These are phyloP conservation scores for Typhlichthys eigenmanni DNA, from an alignment of 2,797 vertebrate species.

Conservation along the genomic window DNA sequence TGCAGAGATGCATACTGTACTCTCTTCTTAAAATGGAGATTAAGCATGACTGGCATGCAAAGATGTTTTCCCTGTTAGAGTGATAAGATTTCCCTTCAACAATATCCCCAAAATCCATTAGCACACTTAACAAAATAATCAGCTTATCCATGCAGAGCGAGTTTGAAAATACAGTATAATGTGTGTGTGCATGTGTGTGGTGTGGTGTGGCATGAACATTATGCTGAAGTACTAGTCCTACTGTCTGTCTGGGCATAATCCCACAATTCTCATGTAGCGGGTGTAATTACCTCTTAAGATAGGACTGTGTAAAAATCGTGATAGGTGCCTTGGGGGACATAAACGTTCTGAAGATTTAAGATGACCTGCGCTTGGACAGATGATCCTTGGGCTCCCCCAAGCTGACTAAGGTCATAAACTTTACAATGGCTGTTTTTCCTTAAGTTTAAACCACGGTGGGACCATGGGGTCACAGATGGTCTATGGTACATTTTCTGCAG, in stretches of 20 bases:
- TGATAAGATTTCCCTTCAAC: slow-evolving; percentile 29
- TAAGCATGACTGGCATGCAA: slow-evolving; percentile 2
- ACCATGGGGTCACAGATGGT: slow-evolving; percentile 36
- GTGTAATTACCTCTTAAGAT: slow-evolving; percentile 56
- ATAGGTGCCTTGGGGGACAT: slow-evolving; percentile 50
- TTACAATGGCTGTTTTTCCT: slow-evolving; percentile 18
- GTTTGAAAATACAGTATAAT: slow-evolving; percentile 10
- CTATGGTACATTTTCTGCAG: slow-evolving; percentile 25
- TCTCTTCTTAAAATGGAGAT: not conserved
- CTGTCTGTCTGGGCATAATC: slow-evolving; percentile 25
- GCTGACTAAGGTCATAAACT: no score
- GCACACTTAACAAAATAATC: slow-evolving; percentile 33
- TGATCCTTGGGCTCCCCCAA: slow-evolving; percentile 36
- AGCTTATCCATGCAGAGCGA: slow-evolving; percentile 18
- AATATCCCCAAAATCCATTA: slow-evolving; percentile 31
- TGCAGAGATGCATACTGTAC: not conserved
- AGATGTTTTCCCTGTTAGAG: slow-evolving; percentile 22
- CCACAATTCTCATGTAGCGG: slow-evolving; percentile 34
- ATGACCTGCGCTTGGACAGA: slow-evolving; percentile 43
- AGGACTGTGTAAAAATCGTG: slow-evolving; percentile 49
- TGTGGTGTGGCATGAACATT: not conserved
- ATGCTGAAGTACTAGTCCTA: not conserved
- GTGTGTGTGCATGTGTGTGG: not conserved
- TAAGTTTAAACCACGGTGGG: slow-evolving; percentile 47
- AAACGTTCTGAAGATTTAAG: slow-evolving; percentile 54